Conservation (phyloP, 2,113 vertebrate species). For the Zosterops hypoxanthus region DNA sequence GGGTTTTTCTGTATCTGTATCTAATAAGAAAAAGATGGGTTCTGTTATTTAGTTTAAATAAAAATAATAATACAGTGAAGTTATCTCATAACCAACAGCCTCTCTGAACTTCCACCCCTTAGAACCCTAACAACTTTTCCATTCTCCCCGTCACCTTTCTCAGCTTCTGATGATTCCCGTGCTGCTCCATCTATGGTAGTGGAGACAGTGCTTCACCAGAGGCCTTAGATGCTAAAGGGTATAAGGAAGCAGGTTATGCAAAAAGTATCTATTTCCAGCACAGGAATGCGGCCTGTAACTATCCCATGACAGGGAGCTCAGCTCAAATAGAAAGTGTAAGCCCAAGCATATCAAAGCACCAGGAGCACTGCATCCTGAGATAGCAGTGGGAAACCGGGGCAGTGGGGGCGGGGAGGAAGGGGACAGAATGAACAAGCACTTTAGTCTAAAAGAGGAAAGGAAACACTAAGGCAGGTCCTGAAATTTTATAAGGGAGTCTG, state of each 20-base stretch:
- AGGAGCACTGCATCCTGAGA: constrained; percentile 18
- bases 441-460: constrained; percentile 1
- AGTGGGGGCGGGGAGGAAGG: neutral
- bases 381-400: neutral
- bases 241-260: constrained; percentile 50
- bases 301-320: constrained; percentile 55
- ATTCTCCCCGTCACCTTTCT: neutral
- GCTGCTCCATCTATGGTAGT: neutral
- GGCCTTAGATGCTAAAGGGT: constrained; percentile 33
- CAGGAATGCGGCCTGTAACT: constrained; percentile 47
- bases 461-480: neutral
- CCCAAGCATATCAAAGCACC: constrained; percentile 24
- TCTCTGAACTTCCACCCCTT: neutral
- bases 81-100: neutral
- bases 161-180: neutral
- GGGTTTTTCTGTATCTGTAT: neutral
- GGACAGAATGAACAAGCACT: neutral
- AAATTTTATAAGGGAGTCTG: neutral
- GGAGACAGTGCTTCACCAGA: neutral
- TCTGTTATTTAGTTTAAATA: neutral
- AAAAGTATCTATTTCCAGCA: constrained; percentile 59
- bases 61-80: neutral
- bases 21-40: neutral
- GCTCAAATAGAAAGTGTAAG: constrained; percentile 57
- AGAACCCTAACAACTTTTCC: neutral